Base-by-base conservation (phyloP, 2,113 vertebrate species). In the Limnothrissa miodon region DNA sequence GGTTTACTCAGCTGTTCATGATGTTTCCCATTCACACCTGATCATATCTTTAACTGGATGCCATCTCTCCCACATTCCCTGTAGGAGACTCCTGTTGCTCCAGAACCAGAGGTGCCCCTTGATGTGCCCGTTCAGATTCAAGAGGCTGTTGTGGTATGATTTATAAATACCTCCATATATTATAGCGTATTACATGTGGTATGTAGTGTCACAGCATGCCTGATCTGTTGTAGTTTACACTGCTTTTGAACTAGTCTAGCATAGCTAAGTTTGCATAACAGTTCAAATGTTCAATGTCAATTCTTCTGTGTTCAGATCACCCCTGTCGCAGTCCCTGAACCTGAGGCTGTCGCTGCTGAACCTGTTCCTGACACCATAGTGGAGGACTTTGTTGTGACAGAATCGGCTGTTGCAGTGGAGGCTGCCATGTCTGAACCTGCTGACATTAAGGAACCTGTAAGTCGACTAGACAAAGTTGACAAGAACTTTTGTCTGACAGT, bases 361-460 rank as follows among this genome's bases (percentile, higher is more conserved):
- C 51, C 78, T 36, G 82, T 45, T 0, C 15, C 29, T n/a, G 81
- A 82, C 78, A 44, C 78, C 39, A 48, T 87, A 13, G 79, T 81
- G 29, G 86, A 84, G 39, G 83, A 80, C 44, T 83, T 78, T 8
- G 45, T 83, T 53, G 46, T 62, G 78, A 84, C 56, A 1, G 81
- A 82, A 48, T 80, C 83, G 19, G 78, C 79, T 39, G 17, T 81
- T 15, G 78, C 78, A 23, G 81, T 81, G 15, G 62, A 80, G 62
- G 78, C 86, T 10, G 78, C 78, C 82, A 78, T 83, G 82, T 39
- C 70, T 56, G 80, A 23, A 39, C 80, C 48, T 59, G 48, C 48
- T 8, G 29, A 79, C 36, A 1, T 33, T 36, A 81, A 81, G 83
- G 81, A 80, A 33, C 80, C 82, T 81, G 86, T 87, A 74, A 5